Conservation (phyloP, 2,113 vertebrate genomes). For the Hystrix brachyura region DNA sequence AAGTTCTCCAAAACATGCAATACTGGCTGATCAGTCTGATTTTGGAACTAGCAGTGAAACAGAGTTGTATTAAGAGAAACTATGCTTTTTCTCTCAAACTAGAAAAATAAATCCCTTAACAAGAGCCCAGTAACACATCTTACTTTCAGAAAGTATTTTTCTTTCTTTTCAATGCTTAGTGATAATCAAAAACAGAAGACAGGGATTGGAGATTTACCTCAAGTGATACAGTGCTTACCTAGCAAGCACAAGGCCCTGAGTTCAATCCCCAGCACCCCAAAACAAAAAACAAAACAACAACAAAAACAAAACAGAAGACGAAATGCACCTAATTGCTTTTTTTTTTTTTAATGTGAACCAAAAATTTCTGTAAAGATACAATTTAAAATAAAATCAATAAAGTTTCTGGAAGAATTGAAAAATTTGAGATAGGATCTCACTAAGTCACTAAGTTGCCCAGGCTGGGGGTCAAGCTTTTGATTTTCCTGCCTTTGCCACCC, state of each 20-base stretch:
- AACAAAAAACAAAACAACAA: too few species aligned
- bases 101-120: constrained; percentile 65
- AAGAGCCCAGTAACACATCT: constrained; percentile 64
- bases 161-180: constrained; percentile 54
- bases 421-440: not conserved
- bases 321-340: not conserved
- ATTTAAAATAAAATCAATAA: constrained; percentile 71
- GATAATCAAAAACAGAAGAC: constrained; percentile 79
- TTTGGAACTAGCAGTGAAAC: not conserved
- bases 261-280: too few species aligned
- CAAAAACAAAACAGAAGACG: constrained; percentile 68
- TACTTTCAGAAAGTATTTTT: constrained; percentile 73
- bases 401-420: constrained; percentile 51
- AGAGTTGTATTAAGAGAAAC: not conserved
- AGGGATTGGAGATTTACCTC: too few species aligned
- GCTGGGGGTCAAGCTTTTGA: not conserved
- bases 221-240: too few species aligned
- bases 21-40: not conserved
- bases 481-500: not conserved
- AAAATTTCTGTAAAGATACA: constrained; percentile 65
- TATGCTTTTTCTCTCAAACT: constrained; percentile 37
- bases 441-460: not conserved
- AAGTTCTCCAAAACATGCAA: not conserved
- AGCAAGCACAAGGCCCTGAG: too few species aligned
- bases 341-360: constrained; percentile 50